Evolutionary conservation across 2,113 vertebrate genomes (phyloP).

Genomic region (Peromyscus californicus): DNA sequence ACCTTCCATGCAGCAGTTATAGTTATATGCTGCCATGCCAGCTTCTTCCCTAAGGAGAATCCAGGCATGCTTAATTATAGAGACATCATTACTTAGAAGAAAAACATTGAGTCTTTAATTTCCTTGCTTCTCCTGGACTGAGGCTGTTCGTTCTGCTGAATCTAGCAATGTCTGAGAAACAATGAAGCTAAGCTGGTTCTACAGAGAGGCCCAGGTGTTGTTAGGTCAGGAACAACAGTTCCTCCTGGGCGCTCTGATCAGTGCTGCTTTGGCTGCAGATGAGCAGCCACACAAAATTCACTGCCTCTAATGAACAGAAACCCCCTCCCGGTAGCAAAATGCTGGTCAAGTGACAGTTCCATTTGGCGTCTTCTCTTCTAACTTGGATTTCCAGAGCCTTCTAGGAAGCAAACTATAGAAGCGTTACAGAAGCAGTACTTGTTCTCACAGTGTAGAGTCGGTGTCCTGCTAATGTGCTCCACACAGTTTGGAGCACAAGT

Average conservation of each 20-base stretch:
- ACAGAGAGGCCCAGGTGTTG: background rate
- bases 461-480: conserved; percentile 6
- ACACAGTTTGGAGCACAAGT: conserved; percentile 24
- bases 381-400: background rate
- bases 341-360: background rate
- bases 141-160: conserved; percentile 64
- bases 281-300: conserved; percentile 40
- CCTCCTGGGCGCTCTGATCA: background rate
- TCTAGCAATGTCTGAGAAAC: conserved; percentile 48
- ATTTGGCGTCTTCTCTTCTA: conserved; percentile 3
- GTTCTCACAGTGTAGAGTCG: background rate
- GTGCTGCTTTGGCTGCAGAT: background rate
- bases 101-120: conserved; percentile 74
- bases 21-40: conserved; percentile 58
- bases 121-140: conserved; percentile 54
- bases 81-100: conserved; percentile 71
- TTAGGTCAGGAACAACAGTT: conserved; percentile 14
- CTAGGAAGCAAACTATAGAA: conserved; percentile 25
- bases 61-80: conserved; percentile 71
- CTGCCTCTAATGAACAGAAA: conserved; percentile 55
- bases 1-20: background rate
- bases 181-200: conserved; percentile 21
- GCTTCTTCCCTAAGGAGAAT: conserved; percentile 64
- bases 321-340: background rate
- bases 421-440: background rate